Conservation (phyloP, 2,797 vertebrate genomes). For the Urosaurus nigricauda region DNA sequence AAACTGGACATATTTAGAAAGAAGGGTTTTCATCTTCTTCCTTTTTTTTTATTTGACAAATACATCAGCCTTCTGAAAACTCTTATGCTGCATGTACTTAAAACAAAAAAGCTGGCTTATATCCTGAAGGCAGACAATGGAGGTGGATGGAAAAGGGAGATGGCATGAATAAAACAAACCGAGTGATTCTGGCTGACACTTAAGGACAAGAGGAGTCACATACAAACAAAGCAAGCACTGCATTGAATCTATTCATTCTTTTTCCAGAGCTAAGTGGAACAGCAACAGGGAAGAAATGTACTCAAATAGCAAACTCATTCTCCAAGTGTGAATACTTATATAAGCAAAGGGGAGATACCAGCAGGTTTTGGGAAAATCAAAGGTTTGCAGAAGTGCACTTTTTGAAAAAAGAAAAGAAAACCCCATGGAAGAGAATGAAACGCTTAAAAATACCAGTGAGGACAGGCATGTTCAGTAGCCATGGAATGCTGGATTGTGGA, state of each 20-base stretch:
- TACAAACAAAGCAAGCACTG: conserved; percentile 36
- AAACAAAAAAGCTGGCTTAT: neutral
- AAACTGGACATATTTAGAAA: conserved; percentile 1
- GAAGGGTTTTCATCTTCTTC: neutral
- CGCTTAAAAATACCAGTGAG: too few relatives aligned
- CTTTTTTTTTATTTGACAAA: neutral
- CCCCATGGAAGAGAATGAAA: neutral
- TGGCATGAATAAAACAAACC: neutral
- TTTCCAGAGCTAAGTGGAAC: conserved; percentile 49
- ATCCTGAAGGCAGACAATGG: conserved; percentile 7
- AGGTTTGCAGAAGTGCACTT: neutral
- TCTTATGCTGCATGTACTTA: neutral
- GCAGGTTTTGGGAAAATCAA: neutral
- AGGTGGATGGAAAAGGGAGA: neutral
- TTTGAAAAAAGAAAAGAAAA: neutral
- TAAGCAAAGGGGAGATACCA: neutral
- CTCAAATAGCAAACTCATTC: neutral
- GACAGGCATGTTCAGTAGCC: neutral
- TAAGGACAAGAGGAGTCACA: neutral
- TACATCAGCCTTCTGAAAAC: neutral
- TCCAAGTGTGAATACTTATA: neutral
- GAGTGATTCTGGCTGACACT: conserved; percentile 10
- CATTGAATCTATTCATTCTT: neutral
- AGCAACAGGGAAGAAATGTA: neutral
- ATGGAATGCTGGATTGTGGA: neutral